Conservation (phyloP, 2,888 invertebrate genomes). For the Eupithecia subumbrata region DNA sequence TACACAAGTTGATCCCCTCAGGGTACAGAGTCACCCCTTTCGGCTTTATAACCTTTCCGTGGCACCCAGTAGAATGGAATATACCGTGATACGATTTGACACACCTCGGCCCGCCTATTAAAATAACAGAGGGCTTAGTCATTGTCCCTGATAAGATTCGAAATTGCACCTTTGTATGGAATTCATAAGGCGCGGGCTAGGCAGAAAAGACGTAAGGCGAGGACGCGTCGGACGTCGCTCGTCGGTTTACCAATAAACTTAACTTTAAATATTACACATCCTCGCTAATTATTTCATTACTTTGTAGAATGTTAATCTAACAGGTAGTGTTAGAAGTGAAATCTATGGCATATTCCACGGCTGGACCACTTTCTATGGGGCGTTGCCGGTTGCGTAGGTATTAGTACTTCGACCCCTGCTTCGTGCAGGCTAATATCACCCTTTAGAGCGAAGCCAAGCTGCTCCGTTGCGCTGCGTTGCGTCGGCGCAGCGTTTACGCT, state of each 20-base stretch:
- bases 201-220: no score
- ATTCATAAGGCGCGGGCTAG: neutral
- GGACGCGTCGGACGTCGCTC: no score
- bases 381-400: neutral
- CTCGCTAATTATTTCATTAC: neutral
- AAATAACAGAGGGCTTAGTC: constrained; percentile 1
- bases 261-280: no score
- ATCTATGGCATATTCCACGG: neutral
- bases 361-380: constrained; percentile 6
- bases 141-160: neutral
- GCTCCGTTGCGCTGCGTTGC: no score
- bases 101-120: neutral
- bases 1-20: no score
- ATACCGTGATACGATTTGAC: neutral
- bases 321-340: constrained; percentile 2
- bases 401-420: neutral
- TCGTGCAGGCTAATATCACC: neutral
- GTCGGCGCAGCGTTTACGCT: no score
- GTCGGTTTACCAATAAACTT: no score
- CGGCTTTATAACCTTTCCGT: no score
- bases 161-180: constrained; percentile 6
- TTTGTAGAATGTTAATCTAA: neutral
- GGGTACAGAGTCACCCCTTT: no score
- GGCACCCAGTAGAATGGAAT: neutral
- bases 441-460: no score